Conservation (phyloP, 1,140 invertebrate species). For the Caenorhabditis latens region DNA sequence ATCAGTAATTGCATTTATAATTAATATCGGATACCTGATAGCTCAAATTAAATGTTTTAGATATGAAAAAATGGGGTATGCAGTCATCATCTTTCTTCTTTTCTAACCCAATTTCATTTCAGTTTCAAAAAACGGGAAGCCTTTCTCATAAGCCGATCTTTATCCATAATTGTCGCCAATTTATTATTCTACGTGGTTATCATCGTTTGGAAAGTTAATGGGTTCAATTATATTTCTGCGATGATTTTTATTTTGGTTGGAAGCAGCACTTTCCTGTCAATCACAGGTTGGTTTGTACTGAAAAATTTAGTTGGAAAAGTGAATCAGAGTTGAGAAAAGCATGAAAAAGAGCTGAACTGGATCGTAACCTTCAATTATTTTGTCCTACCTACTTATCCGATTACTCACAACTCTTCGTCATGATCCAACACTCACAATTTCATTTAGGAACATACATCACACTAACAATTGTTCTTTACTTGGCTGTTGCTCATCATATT, state of each 20-base stretch:
- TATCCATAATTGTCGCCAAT: slow-evolving; percentile 63
- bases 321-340: too few species aligned
- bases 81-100: background rate
- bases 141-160: slow-evolving; percentile 68
- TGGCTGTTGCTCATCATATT: slow-evolving; percentile 69
- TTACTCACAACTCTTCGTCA: background rate
- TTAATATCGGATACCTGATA: slow-evolving; percentile 62
- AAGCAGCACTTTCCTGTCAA: slow-evolving; percentile 43
- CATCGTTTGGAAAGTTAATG: slow-evolving; percentile 68
- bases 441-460: slow-evolving; percentile 66
- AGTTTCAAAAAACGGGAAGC: slow-evolving; percentile 70
- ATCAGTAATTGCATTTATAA: slow-evolving; percentile 65
- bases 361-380: too few species aligned
- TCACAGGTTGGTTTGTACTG: slow-evolving; percentile 38
- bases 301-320: too few species aligned
- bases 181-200: slow-evolving; percentile 70
- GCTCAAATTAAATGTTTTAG: slow-evolving; percentile 51
- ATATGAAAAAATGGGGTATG: slow-evolving; percentile 14
- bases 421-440: background rate
- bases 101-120: slow-evolving; percentile 25
- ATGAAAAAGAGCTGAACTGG: too few species aligned
- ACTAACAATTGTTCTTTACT: slow-evolving; percentile 66
- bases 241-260: slow-evolving; percentile 68
- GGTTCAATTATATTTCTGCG: slow-evolving; percentile 68
- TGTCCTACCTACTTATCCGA: too few species aligned